Percentiles rank a stretch among this genome's conserved stretches.
Evolutionary conservation across 2,113 vertebrate genomes (phyloP).

Genomic region (Puffinus mauretanicus): DNA sequence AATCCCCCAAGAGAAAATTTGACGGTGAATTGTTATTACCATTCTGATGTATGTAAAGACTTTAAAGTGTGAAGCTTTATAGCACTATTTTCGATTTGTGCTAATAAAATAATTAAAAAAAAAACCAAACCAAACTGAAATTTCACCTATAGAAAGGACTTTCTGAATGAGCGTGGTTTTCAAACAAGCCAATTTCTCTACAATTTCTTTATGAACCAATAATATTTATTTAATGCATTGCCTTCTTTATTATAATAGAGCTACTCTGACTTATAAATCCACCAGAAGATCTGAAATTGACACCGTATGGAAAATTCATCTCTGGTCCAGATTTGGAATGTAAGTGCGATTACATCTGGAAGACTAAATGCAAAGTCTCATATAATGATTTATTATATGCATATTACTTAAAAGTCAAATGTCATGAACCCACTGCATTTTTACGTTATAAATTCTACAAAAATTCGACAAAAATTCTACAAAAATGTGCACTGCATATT

Average conservation of each 20-base stretch:
- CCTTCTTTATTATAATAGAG: background rate
- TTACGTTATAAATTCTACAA: background rate
- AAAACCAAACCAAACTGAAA: background rate
- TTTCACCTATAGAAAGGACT: background rate
- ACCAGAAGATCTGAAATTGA: background rate
- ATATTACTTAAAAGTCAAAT: background rate
- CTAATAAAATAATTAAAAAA: background rate
- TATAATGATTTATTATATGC: background rate
- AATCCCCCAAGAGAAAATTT: background rate
- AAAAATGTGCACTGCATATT: background rate
- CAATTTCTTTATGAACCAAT: background rate
- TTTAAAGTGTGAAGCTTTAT: conserved; percentile 10
- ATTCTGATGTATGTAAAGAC: background rate
- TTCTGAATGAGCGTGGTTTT: background rate
- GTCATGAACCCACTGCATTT: background rate
- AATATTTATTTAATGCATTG: background rate
- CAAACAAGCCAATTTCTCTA: background rate
- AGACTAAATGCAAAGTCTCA: background rate
- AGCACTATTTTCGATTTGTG: background rate
- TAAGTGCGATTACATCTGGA: background rate
- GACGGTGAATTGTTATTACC: conserved; percentile 9
- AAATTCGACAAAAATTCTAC: background rate
- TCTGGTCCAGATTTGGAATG: background rate
- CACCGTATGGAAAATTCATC: background rate
- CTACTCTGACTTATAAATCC: background rate